phyloP scores from a whole-genome alignment of 2,888 invertebrate genomes.

The Cerceris ruficornis region DNA sequence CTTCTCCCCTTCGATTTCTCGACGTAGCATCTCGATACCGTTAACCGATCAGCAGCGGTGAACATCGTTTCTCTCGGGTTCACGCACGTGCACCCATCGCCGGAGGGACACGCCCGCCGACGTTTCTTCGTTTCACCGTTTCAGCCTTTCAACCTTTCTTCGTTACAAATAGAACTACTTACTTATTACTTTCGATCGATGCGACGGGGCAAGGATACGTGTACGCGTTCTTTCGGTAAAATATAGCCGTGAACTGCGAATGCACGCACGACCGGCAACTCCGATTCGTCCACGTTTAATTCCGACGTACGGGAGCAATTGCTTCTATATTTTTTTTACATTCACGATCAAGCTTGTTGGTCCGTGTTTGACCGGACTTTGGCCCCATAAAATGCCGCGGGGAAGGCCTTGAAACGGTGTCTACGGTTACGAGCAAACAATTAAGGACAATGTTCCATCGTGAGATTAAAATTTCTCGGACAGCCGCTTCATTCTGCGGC shows the following conservation, averaged over 20 bases:
- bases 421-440: too few species aligned
- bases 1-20: conserved; percentile 2
- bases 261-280: too few species aligned
- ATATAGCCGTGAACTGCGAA: neutral
- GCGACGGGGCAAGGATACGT: neutral
- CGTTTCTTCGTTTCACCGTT: neutral
- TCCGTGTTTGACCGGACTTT: too few species aligned
- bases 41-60: conserved; percentile 47
- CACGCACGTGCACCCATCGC: conserved; percentile 32
- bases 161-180: conserved; percentile 7
- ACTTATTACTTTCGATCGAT: conserved; percentile 32
- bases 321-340: too few species aligned
- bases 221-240: neutral
- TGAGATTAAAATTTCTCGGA: too few species aligned
- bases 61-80: conserved; percentile 37
- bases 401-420: neutral
- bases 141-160: conserved; percentile 4
- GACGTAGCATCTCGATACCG: conserved; percentile 36
- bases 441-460: too few species aligned
- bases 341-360: too few species aligned
- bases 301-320: too few species aligned
- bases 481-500: too few species aligned
- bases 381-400: too few species aligned
- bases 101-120: conserved; percentile 41
- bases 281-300: too few species aligned